These are phyloP conservation scores for Microctenopoma steveboyesi DNA, from an alignment of 2,797 vertebrate species.

Conservation along the genomic window DNA sequence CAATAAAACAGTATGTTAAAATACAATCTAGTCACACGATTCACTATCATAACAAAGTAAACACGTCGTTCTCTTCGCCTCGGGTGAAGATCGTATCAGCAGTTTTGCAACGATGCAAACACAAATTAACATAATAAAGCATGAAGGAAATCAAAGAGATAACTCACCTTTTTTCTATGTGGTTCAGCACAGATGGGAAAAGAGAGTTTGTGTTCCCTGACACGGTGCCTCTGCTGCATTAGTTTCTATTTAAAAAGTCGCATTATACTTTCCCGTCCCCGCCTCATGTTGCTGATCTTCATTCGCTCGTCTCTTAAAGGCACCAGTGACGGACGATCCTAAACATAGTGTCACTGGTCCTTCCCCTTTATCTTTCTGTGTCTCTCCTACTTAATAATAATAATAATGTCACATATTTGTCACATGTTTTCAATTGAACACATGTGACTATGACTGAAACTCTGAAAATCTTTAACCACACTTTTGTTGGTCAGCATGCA, in stretches of 20 bases:
- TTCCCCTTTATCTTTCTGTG: constrained; percentile 9
- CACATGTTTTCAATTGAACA: not conserved
- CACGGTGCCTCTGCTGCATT: constrained; percentile 35
- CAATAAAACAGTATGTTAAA: constrained; percentile 21
- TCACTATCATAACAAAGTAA: constrained; percentile 37
- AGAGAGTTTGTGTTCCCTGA: constrained; percentile 29
- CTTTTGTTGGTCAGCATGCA: constrained; percentile 8
- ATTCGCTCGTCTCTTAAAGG: constrained; percentile 70
- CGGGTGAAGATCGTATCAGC: constrained; percentile 13
- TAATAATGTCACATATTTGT: not conserved
- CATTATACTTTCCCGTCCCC: constrained; percentile 32
- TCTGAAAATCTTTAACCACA: not conserved
- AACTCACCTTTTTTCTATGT: constrained; percentile 59
- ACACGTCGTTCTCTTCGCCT: constrained; percentile 3
- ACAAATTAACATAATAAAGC: constrained; percentile 23
- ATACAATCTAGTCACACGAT: not conserved
- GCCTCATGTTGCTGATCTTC: constrained; percentile 32
- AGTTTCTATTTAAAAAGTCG: constrained; percentile 63
- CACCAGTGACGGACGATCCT: constrained; percentile 43
- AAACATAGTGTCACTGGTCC: constrained; percentile 58
- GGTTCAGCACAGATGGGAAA: constrained; percentile 11
- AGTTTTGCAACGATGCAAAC: constrained; percentile 5
- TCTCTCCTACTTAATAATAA: constrained; percentile 8
- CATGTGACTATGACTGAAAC: too few species aligned
- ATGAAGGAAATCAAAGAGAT: constrained; percentile 37